These are phyloP conservation scores for Acleris holmiana DNA, from an alignment of 2,888 invertebrate species.

Conservation along the genomic window DNA sequence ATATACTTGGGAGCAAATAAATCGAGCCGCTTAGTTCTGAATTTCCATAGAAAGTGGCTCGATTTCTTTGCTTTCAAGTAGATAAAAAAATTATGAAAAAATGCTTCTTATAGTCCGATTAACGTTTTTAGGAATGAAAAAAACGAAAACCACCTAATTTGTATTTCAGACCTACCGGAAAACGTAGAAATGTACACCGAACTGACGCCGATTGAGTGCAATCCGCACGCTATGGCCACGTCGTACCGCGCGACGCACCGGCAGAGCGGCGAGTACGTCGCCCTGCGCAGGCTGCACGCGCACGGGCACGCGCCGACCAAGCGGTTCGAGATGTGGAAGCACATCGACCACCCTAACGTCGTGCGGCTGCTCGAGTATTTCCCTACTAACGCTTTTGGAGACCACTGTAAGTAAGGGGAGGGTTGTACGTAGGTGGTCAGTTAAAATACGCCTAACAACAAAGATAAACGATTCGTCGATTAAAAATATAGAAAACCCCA, in stretches of 20 bases:
- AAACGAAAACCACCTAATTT: too few relatives aligned
- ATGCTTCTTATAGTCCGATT: too few relatives aligned
- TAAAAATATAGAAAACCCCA: too few relatives aligned
- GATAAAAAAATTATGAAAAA: too few relatives aligned
- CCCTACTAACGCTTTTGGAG: conserved; percentile 97
- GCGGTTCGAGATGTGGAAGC: conserved; percentile 98
- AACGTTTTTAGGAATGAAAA: too few relatives aligned
- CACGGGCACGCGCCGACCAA: conserved; percentile 92
- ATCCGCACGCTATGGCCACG: conserved; percentile 89
- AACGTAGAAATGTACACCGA: conserved; percentile 96
- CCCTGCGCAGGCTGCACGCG: conserved; percentile 94
- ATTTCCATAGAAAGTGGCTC: too few relatives aligned
- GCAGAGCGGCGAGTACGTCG: conserved; percentile 93
- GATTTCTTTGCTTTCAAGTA: too few relatives aligned
- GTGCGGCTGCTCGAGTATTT: conserved; percentile 96
- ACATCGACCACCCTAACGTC: conserved; percentile 96
- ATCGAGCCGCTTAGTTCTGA: too few relatives aligned
- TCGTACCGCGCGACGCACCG: conserved; percentile 95
- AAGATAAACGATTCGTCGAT: too few relatives aligned
- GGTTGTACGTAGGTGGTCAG: too few relatives aligned
- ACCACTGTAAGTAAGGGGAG: conserved; percentile 90
- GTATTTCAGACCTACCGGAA: conserved; percentile 88
- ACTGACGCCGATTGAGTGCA: conserved; percentile 92
- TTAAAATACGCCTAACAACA: too few relatives aligned
- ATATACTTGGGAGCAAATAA: too few relatives aligned